Percentiles rank a stretch among this genome's conserved stretches.
Evolutionary conservation across 2,113 vertebrate species (phyloP).

Genomic region (Melanotaenia duboulayi): DNA sequence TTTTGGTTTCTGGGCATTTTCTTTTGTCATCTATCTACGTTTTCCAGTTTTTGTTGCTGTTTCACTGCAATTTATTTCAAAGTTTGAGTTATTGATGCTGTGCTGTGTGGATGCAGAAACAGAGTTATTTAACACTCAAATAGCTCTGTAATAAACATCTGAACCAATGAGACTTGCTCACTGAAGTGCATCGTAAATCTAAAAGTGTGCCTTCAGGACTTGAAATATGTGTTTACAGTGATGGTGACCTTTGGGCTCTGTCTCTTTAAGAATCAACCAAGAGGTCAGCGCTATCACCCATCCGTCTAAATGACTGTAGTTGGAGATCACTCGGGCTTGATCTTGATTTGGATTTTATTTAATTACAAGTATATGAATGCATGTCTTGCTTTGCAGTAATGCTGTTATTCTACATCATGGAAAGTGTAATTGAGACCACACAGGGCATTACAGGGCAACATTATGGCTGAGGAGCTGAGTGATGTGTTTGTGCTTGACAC

Average conservation of each 20-base stretch:
- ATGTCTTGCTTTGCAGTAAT: slow-evolving; percentile 77
- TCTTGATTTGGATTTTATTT: slow-evolving; percentile 77
- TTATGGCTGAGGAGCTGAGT: slow-evolving; percentile 64
- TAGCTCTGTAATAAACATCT: neutral
- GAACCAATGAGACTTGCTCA: neutral
- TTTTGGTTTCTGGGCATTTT: neutral
- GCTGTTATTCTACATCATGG: slow-evolving; percentile 80
- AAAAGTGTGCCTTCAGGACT: neutral
- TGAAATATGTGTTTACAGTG: slow-evolving; percentile 41
- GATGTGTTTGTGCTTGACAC: slow-evolving; percentile 67
- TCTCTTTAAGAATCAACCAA: slow-evolving; percentile 64
- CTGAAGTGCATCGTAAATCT: slow-evolving; percentile 7
- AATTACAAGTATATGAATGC: slow-evolving; percentile 81
- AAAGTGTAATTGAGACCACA: slow-evolving; percentile 77
- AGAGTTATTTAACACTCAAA: slow-evolving; percentile 1
- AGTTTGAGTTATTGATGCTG: neutral
- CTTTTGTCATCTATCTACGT: neutral
- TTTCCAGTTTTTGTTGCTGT: slow-evolving; percentile 4
- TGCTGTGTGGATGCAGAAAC: neutral
- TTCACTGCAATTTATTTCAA: neutral
- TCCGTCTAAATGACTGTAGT: slow-evolving; percentile 68
- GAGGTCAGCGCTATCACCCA: slow-evolving; percentile 47
- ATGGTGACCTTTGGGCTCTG: slow-evolving; percentile 58
- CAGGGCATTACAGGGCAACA: slow-evolving; percentile 73
- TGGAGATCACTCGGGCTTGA: slow-evolving; percentile 61